phyloP scores from a whole-genome alignment of 1,140 invertebrate species.

The Lordiphosa mommai region DNA sequence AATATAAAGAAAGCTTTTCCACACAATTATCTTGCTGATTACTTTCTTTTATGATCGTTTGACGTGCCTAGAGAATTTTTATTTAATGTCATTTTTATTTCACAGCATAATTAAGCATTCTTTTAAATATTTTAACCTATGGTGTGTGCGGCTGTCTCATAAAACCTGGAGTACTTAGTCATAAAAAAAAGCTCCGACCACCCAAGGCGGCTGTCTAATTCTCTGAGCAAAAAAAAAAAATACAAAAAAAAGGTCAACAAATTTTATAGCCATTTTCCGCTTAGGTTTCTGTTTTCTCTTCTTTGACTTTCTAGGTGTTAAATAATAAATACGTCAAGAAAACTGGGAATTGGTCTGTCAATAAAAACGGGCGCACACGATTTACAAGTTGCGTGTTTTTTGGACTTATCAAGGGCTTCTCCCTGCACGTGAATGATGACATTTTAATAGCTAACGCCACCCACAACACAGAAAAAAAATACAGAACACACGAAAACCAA shows the following conservation, averaged over 20 bases:
- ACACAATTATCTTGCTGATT: constrained; percentile 8
- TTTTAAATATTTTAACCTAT: constrained; percentile 73
- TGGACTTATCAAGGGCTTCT: constrained; percentile 20
- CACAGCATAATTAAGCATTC: constrained; percentile 68
- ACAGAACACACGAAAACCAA: not conserved
- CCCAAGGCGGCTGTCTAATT: constrained; percentile 42
- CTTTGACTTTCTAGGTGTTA: constrained; percentile 52
- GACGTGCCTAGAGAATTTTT: constrained; percentile 41
- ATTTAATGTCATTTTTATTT: constrained; percentile 30
- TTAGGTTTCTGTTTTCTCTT: constrained; percentile 21
- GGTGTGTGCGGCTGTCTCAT: constrained; percentile 44
- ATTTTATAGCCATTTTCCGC: constrained; percentile 68
- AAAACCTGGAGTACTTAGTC: constrained; percentile 55
- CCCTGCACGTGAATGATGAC: constrained; percentile 49
- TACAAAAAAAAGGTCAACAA: constrained; percentile 65
- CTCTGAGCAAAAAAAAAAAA: constrained; percentile 5
- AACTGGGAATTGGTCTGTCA: constrained; percentile 40
- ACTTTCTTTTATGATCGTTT: constrained; percentile 40
- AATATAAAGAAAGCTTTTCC: not conserved
- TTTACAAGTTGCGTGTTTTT: constrained; percentile 44
- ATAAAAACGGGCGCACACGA: constrained; percentile 49
- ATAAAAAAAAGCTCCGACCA: constrained; percentile 46
- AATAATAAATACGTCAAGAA: constrained; percentile 67
- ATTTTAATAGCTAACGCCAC: constrained; percentile 61
- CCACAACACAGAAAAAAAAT: constrained; percentile 14